Evolutionary conservation across 2,113 vertebrate genomes (phyloP).

Genomic region (Perca fluviatilis): DNA sequence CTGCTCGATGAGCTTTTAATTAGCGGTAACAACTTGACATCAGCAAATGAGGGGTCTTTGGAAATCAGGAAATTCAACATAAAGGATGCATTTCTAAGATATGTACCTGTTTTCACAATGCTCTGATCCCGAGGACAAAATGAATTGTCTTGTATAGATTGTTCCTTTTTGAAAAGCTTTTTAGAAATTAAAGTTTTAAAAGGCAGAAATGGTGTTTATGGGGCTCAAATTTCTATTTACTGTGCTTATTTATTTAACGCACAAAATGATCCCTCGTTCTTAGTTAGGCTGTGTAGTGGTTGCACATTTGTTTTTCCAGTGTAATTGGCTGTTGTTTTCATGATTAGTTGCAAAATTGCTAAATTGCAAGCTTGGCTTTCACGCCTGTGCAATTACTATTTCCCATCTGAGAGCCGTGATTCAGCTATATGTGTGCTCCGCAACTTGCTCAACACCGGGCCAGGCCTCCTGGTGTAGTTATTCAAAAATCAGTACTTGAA

Average conservation of each 20-base stretch:
- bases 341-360: constrained; percentile 29
- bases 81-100: constrained; percentile 8
- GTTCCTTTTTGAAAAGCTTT: background rate
- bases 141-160: background rate
- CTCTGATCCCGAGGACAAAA: background rate
- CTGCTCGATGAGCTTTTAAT: constrained; percentile 74
- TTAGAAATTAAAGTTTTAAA: constrained; percentile 3
- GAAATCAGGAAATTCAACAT: constrained; percentile 52
- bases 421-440: constrained; percentile 1
- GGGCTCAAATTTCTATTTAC: background rate
- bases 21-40: constrained; percentile 67
- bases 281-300: constrained; percentile 22
- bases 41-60: constrained; percentile 41
- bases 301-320: constrained; percentile 13
- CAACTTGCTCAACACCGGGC: constrained; percentile 3
- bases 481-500: constrained; percentile 1
- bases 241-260: constrained; percentile 51
- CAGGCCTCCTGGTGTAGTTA: background rate
- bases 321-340: constrained; percentile 63
- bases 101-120: constrained; percentile 12
- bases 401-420: constrained; percentile 29
- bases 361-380: constrained; percentile 66
- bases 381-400: constrained; percentile 32
- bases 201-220: background rate
- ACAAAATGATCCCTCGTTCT: constrained; percentile 18